phyloP scores from a whole-genome alignment of 2,888 invertebrate species.

The Bembecia ichneumoniformis region DNA sequence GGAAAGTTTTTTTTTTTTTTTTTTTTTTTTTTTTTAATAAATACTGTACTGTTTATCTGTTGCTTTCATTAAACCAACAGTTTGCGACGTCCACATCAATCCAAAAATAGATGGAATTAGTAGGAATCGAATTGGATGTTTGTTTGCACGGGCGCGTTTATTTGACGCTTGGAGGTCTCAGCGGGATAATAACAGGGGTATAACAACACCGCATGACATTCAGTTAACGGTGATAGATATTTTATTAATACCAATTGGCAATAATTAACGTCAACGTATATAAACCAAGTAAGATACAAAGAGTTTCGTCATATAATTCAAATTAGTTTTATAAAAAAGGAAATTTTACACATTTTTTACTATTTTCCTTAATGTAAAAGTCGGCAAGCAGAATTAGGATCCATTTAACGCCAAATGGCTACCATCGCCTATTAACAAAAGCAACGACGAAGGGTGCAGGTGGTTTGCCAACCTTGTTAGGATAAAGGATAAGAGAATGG shows the following conservation, averaged over 20 bases:
- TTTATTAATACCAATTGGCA: slow-evolving; percentile 13
- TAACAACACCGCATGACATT: slow-evolving; percentile 15
- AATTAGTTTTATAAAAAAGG: too few relatives aligned
- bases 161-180: background rate
- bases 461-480: too few relatives aligned
- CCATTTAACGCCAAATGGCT: too few relatives aligned
- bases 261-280: too few relatives aligned
- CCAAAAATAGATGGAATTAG: slow-evolving; percentile 7
- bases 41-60: slow-evolving; percentile 4
- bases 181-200: slow-evolving; percentile 1
- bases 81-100: slow-evolving; percentile 8
- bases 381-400: too few relatives aligned
- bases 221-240: slow-evolving; percentile 17
- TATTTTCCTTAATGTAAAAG: slow-evolving; percentile 1
- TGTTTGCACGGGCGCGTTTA: background rate
- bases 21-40: too few relatives aligned
- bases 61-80: slow-evolving; percentile 16
- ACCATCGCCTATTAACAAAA: too few relatives aligned
- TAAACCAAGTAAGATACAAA: too few relatives aligned
- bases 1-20: too few relatives aligned
- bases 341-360: too few relatives aligned
- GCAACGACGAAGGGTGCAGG: too few relatives aligned
- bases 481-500: slow-evolving; percentile 1
- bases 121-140: background rate
- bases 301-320: too few relatives aligned